Evolutionary conservation across 2,797 vertebrate species (phyloP).

Genomic region (Chromis chromis): DNA sequence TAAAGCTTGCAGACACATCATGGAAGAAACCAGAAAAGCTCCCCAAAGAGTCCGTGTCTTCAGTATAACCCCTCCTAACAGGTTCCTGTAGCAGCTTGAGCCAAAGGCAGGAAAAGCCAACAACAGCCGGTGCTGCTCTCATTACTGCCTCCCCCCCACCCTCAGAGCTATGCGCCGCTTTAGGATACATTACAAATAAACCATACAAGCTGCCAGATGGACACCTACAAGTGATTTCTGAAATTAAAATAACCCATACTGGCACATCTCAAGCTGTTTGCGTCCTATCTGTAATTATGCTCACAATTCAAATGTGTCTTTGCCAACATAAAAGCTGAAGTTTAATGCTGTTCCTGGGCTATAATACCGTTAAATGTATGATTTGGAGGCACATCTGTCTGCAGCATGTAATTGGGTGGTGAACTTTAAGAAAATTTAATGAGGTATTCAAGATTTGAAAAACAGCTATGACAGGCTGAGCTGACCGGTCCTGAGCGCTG

Average conservation of each 20-base stretch:
- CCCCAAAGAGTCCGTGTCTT: conserved; percentile 18
- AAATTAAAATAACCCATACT: conserved; percentile 26
- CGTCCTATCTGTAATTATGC: neutral
- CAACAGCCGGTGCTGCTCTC: conserved; percentile 69
- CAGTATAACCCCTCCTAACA: conserved; percentile 52
- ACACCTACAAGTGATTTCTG: conserved; percentile 29
- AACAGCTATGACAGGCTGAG: neutral
- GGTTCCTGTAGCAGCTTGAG: conserved; percentile 63
- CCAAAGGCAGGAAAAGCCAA: conserved; percentile 61
- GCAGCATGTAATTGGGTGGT: neutral
- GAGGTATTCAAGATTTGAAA: neutral
- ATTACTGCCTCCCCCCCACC: conserved; percentile 51
- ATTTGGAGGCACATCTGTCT: neutral
- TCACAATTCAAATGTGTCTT: neutral
- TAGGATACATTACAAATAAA: conserved; percentile 59
- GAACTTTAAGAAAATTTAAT: conserved; percentile 6
- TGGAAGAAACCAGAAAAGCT: conserved; percentile 2
- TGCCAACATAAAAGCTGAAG: neutral
- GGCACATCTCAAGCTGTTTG: conserved; percentile 20
- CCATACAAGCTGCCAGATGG: conserved; percentile 46
- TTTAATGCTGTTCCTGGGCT: neutral
- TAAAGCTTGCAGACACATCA: neutral
- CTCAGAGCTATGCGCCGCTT: conserved; percentile 38
- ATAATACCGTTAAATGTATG: neutral
- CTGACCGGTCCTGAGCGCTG: neutral